phyloP scores from a whole-genome alignment of 2,797 vertebrate genomes.

The Potorous gilbertii region DNA sequence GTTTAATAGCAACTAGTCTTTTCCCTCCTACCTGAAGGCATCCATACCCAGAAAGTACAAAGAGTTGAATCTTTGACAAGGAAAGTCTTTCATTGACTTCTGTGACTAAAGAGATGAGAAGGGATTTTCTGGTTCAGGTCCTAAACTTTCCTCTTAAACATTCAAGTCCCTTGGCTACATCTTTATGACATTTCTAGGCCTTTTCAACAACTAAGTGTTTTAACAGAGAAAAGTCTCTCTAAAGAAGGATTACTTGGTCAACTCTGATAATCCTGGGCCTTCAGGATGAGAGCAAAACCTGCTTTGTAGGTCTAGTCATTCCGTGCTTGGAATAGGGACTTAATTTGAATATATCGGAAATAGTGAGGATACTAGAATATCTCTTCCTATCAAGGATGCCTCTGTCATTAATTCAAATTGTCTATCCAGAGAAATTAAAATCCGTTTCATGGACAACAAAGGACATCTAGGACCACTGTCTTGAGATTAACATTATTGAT shows the following conservation, averaged over 20 bases:
- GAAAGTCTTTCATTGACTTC: neutral
- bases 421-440: neutral
- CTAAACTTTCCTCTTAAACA: neutral
- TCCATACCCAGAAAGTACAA: neutral
- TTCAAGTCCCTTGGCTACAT: neutral
- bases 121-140: neutral
- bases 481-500: neutral
- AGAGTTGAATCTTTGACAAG: neutral
- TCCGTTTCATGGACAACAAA: neutral
- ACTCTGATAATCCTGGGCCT: conserved; percentile 47
- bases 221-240: conserved; percentile 3
- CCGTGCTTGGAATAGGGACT: neutral
- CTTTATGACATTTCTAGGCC: neutral
- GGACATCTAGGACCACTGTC: neutral
- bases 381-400: neutral
- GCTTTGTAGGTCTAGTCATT: neutral
- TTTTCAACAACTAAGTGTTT: neutral
- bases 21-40: neutral
- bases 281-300: conserved; percentile 36
- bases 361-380: neutral
- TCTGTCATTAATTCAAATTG: neutral
- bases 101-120: neutral
- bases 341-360: neutral
- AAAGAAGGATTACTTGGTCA: conserved; percentile 20
- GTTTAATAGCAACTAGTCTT: neutral